Evolutionary conservation across 2,113 vertebrate genomes (phyloP).

Genomic region (Suncus etruscus): DNA sequence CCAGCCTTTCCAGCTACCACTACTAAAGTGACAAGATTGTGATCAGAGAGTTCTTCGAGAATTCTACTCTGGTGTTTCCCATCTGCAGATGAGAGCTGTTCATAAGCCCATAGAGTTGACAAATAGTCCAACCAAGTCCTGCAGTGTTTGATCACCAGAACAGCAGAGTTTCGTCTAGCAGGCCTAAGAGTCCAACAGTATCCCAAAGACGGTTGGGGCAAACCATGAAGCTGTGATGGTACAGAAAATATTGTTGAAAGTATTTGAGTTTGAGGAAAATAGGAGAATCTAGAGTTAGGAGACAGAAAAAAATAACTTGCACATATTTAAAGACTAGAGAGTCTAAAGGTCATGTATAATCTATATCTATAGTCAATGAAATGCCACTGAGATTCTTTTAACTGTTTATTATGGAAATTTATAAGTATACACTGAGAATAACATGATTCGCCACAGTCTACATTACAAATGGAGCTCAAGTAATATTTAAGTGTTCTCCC

Average conservation of each 20-base stretch:
- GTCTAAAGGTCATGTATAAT: neutral
- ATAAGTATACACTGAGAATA: neutral
- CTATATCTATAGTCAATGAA: neutral
- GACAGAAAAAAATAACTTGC: neutral
- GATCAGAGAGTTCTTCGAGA: neutral
- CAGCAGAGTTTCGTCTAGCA: neutral
- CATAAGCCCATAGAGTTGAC: accelerated
- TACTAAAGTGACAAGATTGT: too few relatives aligned
- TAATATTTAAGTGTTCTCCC: neutral
- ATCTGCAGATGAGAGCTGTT: neutral
- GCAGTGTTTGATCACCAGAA: neutral
- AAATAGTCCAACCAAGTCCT: neutral
- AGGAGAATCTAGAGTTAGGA: neutral
- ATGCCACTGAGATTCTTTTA: neutral
- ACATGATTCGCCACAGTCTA: neutral
- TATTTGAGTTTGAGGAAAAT: neutral
- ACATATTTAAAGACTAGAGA: neutral
- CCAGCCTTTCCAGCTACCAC: neutral
- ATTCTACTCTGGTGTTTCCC: too few relatives aligned
- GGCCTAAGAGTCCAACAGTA: neutral
- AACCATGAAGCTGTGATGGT: neutral
- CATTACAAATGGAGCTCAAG: neutral
- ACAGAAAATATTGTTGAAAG: neutral
- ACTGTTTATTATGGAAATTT: slow-evolving; percentile 13
- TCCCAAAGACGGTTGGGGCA: neutral